phyloP scores from a whole-genome alignment of 2,113 vertebrate species.

The Camarhynchus parvulus region DNA sequence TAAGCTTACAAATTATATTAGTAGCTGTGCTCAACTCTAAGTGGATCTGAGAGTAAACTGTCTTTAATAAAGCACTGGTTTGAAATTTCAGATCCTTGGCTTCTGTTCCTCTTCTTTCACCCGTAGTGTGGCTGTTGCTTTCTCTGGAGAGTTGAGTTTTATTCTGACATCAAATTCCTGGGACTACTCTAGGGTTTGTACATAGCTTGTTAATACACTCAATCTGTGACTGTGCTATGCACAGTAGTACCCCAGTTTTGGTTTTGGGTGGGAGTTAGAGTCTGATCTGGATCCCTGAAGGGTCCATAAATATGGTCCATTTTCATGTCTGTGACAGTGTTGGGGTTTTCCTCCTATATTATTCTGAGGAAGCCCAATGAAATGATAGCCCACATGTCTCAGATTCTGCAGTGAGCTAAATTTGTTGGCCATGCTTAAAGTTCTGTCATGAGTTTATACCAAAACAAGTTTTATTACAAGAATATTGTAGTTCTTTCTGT shows the following conservation, averaged over 20 bases:
- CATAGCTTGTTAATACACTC: neutral
- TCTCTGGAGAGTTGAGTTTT: neutral
- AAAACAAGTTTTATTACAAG: neutral
- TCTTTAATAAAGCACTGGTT: neutral
- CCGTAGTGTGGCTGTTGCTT: neutral
- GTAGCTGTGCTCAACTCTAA: neutral
- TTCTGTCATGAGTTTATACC: neutral
- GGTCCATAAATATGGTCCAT: neutral
- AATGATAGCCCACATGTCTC: accelerated
- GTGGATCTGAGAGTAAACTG: neutral
- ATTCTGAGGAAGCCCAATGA: neutral
- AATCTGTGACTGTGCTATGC: accelerated
- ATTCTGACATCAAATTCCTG: neutral
- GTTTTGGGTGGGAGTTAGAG: neutral
- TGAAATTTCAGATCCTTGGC: neutral
- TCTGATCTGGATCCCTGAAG: neutral
- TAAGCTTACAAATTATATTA: neutral
- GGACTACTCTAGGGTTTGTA: neutral
- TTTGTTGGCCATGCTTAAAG: neutral
- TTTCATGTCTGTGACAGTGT: neutral
- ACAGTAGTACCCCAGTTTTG: neutral
- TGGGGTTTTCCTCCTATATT: neutral
- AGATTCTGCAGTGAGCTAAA: neutral
- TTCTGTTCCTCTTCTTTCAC: neutral
- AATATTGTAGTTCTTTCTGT: neutral